Percentiles rank a stretch among this genome's conserved stretches.
These are phyloP conservation scores for Cercocebus atys DNA, from an alignment of 2,113 vertebrate genomes.

Conservation along the genomic window DNA sequence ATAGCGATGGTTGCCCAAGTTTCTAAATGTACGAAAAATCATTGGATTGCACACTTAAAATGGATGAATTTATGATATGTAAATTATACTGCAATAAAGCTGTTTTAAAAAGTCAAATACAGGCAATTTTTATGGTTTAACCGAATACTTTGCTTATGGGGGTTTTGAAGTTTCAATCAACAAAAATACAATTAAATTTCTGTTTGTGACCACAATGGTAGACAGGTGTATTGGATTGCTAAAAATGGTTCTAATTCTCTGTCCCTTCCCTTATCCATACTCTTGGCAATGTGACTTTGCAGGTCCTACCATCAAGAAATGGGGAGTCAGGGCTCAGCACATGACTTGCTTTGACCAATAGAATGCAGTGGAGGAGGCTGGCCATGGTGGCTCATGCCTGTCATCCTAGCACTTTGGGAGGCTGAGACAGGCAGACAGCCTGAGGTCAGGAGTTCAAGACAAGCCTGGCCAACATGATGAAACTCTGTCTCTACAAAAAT, in stretches of 20 bases:
- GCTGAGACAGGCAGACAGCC: too few species aligned
- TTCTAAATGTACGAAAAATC: background rate
- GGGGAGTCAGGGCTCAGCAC: background rate
- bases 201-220: background rate
- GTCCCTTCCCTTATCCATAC: background rate
- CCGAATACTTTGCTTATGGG: background rate
- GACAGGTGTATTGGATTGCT: too few species aligned
- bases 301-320: background rate
- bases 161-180: background rate
- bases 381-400: too few species aligned
- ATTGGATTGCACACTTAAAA: background rate
- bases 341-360: background rate
- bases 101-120: background rate
- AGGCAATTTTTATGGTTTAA: background rate
- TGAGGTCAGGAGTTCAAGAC: too few species aligned
- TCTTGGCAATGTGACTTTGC: background rate
- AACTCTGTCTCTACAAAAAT: too few species aligned
- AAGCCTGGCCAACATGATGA: too few species aligned
- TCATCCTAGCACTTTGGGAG: too few species aligned
- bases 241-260: too few species aligned
- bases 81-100: background rate
- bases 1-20: background rate
- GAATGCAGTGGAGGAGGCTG: background rate
- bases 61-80: background rate
- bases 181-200: background rate